Evolutionary conservation across 2,797 vertebrate species (phyloP), one percentile per base, ranked within the genome.

Genomic region (Periophthalmus magnuspinnatus): DNA sequence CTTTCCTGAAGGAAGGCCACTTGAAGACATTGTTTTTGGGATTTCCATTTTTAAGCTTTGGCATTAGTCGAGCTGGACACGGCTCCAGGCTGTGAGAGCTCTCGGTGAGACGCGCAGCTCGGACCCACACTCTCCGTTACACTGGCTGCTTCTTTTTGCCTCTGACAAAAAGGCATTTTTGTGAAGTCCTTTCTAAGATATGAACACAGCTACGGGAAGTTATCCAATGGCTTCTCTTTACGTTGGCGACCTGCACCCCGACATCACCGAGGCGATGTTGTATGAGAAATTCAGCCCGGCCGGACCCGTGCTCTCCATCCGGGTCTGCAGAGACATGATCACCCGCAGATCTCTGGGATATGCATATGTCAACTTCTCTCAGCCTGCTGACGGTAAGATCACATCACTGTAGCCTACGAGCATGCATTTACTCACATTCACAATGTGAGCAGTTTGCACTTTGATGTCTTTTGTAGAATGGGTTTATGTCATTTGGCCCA

Each of bases 281-380:
- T 99, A 99, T 0, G 97, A 98, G 94, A 99, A 99, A 93, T 98
- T 98, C 93, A 98, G 97, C 88, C 97, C 97, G 0, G 97, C 97
- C 2, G 97, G 97, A 65, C 97, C 97, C 21, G 97, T 99, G 52
- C 94, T 99, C 70, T 99, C 97, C 77, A 98, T 99, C 86, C 95
- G 97, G 66, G 97, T 99, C 33, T 99, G 97, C 91, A 87, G 97
- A 62, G 97, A 98, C 68, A 99, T 99, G 97, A 99, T 99, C 93
- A 98, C 97, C 81, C 94, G 97, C 36, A 92, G 97, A 2, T 99
- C 97, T 19, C 92, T 99, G n/a, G 97, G 97, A 45, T 99, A 99
- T 68, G 97, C 97, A 65, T 98, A 99, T 33, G 97, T 99, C 74
- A 99, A 99, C 94, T 99, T 99, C 92, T 97, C 98, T 73, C 97